Percentiles rank a stretch among this genome's conserved stretches.
Evolutionary conservation across 1,140 invertebrate genomes (phyloP).

Genomic region (Pomacea maculata): DNA sequence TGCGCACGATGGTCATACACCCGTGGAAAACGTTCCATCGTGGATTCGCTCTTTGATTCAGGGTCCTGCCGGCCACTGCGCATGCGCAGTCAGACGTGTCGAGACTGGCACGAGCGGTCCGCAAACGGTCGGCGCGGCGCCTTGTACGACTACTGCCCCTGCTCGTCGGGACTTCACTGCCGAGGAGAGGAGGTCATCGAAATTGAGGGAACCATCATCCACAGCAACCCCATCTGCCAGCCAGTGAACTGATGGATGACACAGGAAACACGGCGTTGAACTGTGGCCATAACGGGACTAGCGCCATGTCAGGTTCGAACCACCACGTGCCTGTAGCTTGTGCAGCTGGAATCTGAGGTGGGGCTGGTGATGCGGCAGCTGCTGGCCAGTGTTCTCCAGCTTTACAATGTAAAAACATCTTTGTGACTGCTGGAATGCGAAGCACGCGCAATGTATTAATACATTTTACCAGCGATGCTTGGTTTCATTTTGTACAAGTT

Average conservation of each 20-base stretch:
- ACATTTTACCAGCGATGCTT: not conserved
- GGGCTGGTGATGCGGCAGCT: too few relatives aligned
- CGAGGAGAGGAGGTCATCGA: not conserved
- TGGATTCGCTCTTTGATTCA: not conserved
- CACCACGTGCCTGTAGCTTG: too few relatives aligned
- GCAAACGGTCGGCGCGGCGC: not conserved
- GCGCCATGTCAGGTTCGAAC: too few relatives aligned
- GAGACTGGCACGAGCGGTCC: not conserved
- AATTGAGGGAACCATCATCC: not conserved
- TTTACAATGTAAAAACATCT: not conserved
- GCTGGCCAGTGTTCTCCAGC: not conserved
- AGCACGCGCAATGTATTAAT: not conserved
- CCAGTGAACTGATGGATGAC: not conserved
- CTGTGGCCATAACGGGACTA: too few relatives aligned
- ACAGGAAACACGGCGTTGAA: too few relatives aligned
- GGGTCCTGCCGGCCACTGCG: not conserved
- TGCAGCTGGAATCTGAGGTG: too few relatives aligned
- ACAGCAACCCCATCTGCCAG: conserved; percentile 3
- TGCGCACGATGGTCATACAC: not conserved
- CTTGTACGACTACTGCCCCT: conserved; percentile 1
- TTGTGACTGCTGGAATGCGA: not conserved
- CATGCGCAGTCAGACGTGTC: not conserved
- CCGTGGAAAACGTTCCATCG: not conserved
- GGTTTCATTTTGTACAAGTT: not conserved
- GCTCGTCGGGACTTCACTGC: not conserved